Base-by-base conservation (phyloP, 2,113 vertebrate genomes). In the Brachypodius melanocephalos region DNA sequence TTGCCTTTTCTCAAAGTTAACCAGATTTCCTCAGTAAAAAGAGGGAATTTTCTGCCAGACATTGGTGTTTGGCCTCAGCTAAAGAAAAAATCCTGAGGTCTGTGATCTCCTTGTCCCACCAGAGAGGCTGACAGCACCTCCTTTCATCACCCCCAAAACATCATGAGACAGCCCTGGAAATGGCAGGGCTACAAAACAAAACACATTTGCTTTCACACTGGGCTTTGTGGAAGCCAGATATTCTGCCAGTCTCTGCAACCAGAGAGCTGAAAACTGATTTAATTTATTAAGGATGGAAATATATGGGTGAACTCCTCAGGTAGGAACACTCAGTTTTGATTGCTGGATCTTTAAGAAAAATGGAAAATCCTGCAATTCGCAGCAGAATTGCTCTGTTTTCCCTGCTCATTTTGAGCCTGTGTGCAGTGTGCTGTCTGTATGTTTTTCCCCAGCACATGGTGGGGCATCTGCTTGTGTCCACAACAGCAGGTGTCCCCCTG, bases 401-500 rank as follows among this genome's bases (percentile, higher is more conserved):
- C 1, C 0, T 48, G 57, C 45, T 63, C 62, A 20, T 76, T 88
- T 79, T 72, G 62, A 89, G 62, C n/a, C 48, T 38, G 3, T n/a
- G 1, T 17, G 17, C 1, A 2, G 25, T 48, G 10, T 75, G 34
- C 48, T 67, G 6, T 42, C 68, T 73, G 68, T 19, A 0, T 31
- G 36, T 18, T 85, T 42, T 22, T 31, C 62, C 43, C 17, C 62
- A 76, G 74, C n/a, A 34, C 0, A 0, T 17, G 31, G 25, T 22
- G 16, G 46, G 74, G 25, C 43, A 88, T 59, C 79, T 83, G 57
- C 59, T 65, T 20, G 10, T 34, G 43, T 48, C 58, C 45, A 24
- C 52, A 74, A 4, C 0, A 2, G 55, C 2, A 5, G 14, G 28
- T 58, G 38, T 46, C 2, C 11, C 13, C 6, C 16, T 49, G 10